A percentile compares a stretch with the other conserved stretches of the same genome.
phyloP scores from a whole-genome alignment of 1,140 invertebrate species.

The Penaeus vannamei region DNA sequence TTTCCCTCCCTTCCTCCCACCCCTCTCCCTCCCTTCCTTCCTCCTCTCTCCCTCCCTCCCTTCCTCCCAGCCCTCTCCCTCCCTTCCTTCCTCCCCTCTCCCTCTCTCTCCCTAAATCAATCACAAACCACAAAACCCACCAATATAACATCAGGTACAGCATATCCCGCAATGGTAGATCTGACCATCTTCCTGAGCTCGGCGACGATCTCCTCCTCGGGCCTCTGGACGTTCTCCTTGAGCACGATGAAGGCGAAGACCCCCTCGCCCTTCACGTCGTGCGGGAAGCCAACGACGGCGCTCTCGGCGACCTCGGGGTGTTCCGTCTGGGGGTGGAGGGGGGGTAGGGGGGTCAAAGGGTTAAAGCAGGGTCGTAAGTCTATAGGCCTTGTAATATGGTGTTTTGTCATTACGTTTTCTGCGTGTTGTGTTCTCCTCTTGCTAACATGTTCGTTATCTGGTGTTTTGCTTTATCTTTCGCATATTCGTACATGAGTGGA shows the following conservation, averaged over 20 bases:
- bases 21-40: not conserved
- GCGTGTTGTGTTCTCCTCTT: too few relatives aligned
- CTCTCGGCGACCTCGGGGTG: constrained; percentile 72
- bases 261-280: constrained; percentile 75
- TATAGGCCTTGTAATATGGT: too few relatives aligned
- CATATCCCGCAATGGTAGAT: constrained; percentile 57
- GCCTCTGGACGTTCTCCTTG: constrained; percentile 53
- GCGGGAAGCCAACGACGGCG: constrained; percentile 75
- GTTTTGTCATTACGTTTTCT: too few relatives aligned
- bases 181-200: constrained; percentile 55
- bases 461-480: too few relatives aligned
- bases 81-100: not conserved
- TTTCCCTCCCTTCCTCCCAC: too few relatives aligned
- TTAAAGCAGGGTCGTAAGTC: too few relatives aligned
- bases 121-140: constrained; percentile 19
- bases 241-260: constrained; percentile 70
- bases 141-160: constrained; percentile 53
- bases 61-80: not conserved
- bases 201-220: constrained; percentile 45
- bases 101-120: not conserved
- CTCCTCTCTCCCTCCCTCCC: not conserved
- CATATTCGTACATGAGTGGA: too few relatives aligned
- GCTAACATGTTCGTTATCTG: too few relatives aligned
- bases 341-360: too few relatives aligned
- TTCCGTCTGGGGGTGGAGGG: constrained; percentile 69